phyloP scores from a whole-genome alignment of 2,113 vertebrate genomes.

The Lampris incognitus region DNA sequence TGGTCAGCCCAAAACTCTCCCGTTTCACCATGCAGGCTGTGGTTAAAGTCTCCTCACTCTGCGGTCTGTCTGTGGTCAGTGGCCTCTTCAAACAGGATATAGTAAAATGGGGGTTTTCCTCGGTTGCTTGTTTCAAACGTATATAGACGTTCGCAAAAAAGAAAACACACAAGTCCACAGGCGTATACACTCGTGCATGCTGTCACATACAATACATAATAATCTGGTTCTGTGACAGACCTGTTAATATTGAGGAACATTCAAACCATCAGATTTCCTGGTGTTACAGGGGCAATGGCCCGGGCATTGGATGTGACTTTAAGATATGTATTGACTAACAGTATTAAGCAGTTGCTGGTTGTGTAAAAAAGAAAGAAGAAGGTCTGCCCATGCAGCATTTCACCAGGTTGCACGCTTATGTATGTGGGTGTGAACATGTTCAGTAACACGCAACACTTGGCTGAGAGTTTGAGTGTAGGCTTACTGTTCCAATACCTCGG shows the following conservation, averaged over 20 bases:
- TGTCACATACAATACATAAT: constrained; percentile 34
- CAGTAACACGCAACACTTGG: background rate
- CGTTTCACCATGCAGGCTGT: constrained; percentile 31
- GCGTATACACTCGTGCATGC: constrained; percentile 34
- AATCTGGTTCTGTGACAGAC: constrained; percentile 26
- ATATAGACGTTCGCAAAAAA: constrained; percentile 47
- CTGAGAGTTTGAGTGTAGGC: constrained; percentile 3
- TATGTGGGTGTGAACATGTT: constrained; percentile 9
- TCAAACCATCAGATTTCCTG: background rate
- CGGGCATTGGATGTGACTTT: constrained; percentile 29
- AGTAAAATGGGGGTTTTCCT: constrained; percentile 27
- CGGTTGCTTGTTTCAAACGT: constrained; percentile 47
- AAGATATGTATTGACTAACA: constrained; percentile 30
- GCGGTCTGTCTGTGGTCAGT: constrained; percentile 60
- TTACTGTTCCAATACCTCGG: constrained; percentile 45
- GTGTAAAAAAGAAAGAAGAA: constrained; percentile 31
- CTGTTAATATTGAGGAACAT: constrained; percentile 10
- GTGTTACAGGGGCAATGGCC: background rate
- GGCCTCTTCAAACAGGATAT: constrained; percentile 49
- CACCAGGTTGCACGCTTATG: constrained; percentile 3
- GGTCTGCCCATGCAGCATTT: constrained; percentile 19
- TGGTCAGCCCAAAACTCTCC: constrained; percentile 40
- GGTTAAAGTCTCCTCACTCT: constrained; percentile 45
- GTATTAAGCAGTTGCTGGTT: constrained; percentile 46
- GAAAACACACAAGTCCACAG: constrained; percentile 28